Conservation (phyloP, 1,140 invertebrate species). For the Paraescarpia echinospica region DNA sequence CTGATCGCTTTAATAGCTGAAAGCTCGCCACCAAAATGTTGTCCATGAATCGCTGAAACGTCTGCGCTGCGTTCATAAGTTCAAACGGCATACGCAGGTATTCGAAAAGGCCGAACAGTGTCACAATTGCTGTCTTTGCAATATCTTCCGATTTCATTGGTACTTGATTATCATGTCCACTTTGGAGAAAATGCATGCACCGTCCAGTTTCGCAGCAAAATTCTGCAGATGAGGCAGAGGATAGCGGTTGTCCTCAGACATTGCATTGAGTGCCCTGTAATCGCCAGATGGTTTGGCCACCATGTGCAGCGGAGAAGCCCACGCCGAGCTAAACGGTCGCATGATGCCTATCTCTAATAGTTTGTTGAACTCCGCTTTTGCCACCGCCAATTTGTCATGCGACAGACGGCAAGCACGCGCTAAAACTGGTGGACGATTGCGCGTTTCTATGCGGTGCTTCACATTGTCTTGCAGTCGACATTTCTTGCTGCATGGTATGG, state of each 20-base stretch:
- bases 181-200: too few relatives aligned
- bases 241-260: too few relatives aligned
- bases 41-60: too few relatives aligned
- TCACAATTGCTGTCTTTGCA: not conserved
- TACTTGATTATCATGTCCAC: not conserved
- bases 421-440: not conserved
- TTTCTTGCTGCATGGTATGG: not conserved
- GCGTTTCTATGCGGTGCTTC: not conserved
- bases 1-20: too few relatives aligned
- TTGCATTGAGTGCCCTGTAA: not conserved
- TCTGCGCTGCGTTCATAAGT: too few relatives aligned
- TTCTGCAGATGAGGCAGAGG: too few relatives aligned
- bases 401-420: not conserved
- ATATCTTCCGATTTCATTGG: not conserved
- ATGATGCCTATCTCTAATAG: not conserved
- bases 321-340: not conserved
- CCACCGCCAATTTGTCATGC: not conserved
- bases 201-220: too few relatives aligned
- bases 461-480: not conserved
- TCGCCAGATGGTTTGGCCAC: not conserved
- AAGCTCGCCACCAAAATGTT: too few relatives aligned
- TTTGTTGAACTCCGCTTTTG: not conserved
- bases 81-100: too few relatives aligned
- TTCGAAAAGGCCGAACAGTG: too few relatives aligned
- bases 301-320: not conserved